Evolutionary conservation across 2,888 invertebrate genomes (phyloP).

Genomic region (Melipona beecheii): DNA sequence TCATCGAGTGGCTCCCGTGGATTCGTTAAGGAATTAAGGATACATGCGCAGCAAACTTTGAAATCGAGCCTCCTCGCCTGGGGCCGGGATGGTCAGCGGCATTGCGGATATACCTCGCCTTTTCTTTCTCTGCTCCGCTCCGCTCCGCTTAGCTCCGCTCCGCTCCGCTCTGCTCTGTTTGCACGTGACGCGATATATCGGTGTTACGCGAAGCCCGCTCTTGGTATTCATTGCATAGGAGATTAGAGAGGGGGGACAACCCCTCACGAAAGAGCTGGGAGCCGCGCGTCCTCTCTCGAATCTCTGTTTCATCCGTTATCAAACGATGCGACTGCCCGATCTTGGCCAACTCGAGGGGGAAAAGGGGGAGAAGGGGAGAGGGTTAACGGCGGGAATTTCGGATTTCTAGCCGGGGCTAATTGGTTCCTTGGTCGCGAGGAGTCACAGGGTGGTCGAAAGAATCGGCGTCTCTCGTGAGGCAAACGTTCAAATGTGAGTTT

Average conservation of each 20-base stretch:
- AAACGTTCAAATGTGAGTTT: no score
- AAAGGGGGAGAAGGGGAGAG: no score
- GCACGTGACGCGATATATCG: conserved; percentile 39
- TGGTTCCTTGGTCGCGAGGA: neutral
- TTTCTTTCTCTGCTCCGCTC: conserved; percentile 12
- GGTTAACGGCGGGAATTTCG: neutral
- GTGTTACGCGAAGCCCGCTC: conserved; percentile 18
- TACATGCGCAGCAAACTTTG: conserved; percentile 63
- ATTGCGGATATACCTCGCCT: conserved; percentile 51
- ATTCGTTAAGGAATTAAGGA: conserved; percentile 68
- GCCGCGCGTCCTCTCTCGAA: neutral
- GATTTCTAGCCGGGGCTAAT: neutral
- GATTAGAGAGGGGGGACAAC: conserved; percentile 23
- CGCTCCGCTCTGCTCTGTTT: neutral
- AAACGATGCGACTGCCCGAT: neutral
- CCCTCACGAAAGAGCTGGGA: neutral
- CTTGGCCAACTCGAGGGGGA: neutral
- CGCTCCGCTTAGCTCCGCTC: neutral
- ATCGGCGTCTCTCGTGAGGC: no score
- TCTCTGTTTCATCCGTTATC: conserved; percentile 4
- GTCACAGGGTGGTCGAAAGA: neutral
- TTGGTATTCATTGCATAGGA: conserved; percentile 13
- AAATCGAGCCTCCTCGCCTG: conserved; percentile 6
- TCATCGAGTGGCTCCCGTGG: conserved; percentile 69
- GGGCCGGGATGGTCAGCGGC: conserved; percentile 47